Evolutionary conservation across 2,888 invertebrate genomes (phyloP).

Genomic region (Neoitamus cyanurus): DNA sequence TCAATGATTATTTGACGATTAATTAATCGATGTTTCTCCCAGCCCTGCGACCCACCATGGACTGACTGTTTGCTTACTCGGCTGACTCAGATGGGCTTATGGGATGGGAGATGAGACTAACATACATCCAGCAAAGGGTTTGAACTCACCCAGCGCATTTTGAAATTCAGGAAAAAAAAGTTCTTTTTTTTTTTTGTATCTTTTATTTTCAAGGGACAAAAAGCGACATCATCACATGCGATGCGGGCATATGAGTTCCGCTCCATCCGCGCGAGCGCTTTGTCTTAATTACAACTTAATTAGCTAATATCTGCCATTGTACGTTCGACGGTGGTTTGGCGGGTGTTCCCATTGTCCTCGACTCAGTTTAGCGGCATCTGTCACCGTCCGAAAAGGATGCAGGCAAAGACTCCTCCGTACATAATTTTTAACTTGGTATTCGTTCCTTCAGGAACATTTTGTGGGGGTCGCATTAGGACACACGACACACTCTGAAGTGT

Average conservation of each 20-base stretch:
- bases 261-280: neutral
- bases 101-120: no score
- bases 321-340: neutral
- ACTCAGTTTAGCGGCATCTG: neutral
- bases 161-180: no score
- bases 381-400: neutral
- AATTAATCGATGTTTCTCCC: slow-evolving; percentile 30
- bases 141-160: no score
- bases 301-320: slow-evolving; percentile 24
- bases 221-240: neutral
- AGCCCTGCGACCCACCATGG: no score
- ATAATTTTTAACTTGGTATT: neutral
- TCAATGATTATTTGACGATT: slow-evolving; percentile 43
- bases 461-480: neutral
- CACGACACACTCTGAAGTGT: neutral
- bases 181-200: neutral
- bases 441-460: neutral
- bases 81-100: neutral
- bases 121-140: no score
- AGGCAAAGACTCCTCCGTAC: neutral
- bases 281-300: slow-evolving; percentile 30
- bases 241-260: neutral
- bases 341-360: neutral
- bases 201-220: neutral
- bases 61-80: neutral